Evolutionary conservation across 1,140 invertebrate species (phyloP), one percentile per base, ranked within the genome.

Genomic region (Pectinophora gossypiella): DNA sequence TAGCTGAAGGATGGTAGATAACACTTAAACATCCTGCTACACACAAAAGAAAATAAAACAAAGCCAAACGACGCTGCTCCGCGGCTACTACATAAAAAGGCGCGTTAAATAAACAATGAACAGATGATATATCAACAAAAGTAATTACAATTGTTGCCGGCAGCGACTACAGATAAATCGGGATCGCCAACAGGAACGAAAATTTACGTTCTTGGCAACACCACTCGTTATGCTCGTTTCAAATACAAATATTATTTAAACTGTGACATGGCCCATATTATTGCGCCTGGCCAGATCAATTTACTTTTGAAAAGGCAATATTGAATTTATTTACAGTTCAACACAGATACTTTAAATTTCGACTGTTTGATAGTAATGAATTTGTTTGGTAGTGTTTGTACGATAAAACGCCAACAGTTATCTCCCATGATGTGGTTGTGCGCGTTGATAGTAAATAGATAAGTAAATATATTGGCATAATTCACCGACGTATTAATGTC

Each of bases 61-160:
- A 21, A 38, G 38, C 19, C 36, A 19, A 27, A 21, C 35, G 51
- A 44, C 48, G 54, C 54, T 48, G 48, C 55, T 42, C 47, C 44
- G 55, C 53, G 48, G 76, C 79, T 80, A 75, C 78, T 72, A 76
- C 68, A 74, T 64, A 77, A 81, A 81, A 77, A 74, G 73, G 54
- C 54, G 63, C 70, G 68, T 60, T 78, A 73, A 81, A 84, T 76
- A 84, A 81, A 84, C 77, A 84, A 79, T 78, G 67, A 75, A 64
- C 62, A 65, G 62, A 73, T 72, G 70, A 81, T 79, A 76, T 72
- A 84, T 84, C 75, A 81, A 75, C 57, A 67, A 78, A 78, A 76
- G 74, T 70, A 81, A 84, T 84, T 75, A 81, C 63, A 47, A 48
- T 46, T 16, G 59, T 57, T 43, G 75, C 80, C 78, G 64, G 23